Percentiles rank a stretch among this genome's conserved stretches.
Evolutionary conservation across 1,140 invertebrate genomes (phyloP).

Genomic region (Amyelois transitella): DNA sequence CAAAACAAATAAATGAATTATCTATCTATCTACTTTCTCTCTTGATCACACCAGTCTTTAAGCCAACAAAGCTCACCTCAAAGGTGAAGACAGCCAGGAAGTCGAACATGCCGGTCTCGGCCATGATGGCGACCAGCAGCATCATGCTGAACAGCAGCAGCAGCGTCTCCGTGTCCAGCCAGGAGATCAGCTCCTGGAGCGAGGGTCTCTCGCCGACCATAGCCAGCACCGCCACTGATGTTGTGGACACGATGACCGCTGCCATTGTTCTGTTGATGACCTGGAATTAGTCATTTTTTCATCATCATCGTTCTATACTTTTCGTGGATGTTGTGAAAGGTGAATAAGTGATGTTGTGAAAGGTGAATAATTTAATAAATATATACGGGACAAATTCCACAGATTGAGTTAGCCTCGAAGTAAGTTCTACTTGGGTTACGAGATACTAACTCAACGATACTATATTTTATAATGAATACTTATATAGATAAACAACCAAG

Average conservation of each 20-base stretch:
- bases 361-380: too few relatives aligned
- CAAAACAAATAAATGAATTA: too few relatives aligned
- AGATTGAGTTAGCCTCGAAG: too few relatives aligned
- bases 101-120: constrained; percentile 93
- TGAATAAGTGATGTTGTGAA: too few relatives aligned
- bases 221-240: constrained; percentile 84
- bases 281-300: constrained; percentile 41
- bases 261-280: constrained; percentile 88
- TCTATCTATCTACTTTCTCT: too few relatives aligned
- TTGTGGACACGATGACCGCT: constrained; percentile 86
- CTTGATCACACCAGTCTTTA: too few relatives aligned
- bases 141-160: constrained; percentile 94
- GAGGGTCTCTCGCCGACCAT: constrained; percentile 83
- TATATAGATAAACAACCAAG: neutral
- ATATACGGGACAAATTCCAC: too few relatives aligned
- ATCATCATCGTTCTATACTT: too few relatives aligned
- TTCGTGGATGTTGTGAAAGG: too few relatives aligned
- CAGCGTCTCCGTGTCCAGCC: constrained; percentile 93
- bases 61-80: constrained; percentile 76
- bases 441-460: too few relatives aligned
- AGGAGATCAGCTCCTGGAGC: constrained; percentile 84
- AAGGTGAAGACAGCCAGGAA: constrained; percentile 89
- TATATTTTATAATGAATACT: too few relatives aligned
- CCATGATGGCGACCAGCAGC: constrained; percentile 90
- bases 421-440: neutral